Evolutionary conservation across 2,113 vertebrate species (phyloP), one percentile per base, ranked within the genome.

Genomic region (Salminus brasiliensis): DNA sequence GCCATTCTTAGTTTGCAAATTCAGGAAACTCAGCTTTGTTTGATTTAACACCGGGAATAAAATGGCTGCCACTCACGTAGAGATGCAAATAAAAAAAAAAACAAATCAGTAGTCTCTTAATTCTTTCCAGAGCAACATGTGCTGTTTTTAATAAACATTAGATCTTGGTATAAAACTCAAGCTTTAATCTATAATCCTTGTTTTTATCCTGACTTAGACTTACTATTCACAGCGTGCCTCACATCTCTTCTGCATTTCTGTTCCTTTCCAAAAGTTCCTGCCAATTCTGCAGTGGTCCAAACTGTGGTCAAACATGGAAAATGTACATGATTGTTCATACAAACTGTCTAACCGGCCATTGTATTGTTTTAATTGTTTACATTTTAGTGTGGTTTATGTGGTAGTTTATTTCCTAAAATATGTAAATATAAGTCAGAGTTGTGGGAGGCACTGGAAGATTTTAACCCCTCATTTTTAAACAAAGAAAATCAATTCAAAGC

Each of bases 251-350:
- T 66, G 34, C 62, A 66, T 34, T 21, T 66, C n/a, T 62, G 32
- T 66, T n/a, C 23, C 30, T 36, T 34, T 62, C 32, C 25, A 60
- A 65, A n/a, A 63, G 16, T 25, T 3, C 36, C 13, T 9, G 41
- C 39, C 43, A 23, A 11, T 39, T 66, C 34, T 39, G 10, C 25
- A 23, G 32, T 55, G 32, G 25, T 41, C 36, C 69, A 79, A 32
- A 41, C 69, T 72, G 69, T 55, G 78, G 78, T 79, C 59, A 72
- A 27, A 72, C 57, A 49, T 53, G 76, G 68, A 72, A 72, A 52
- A 16, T 30, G 53, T 30, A 21, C 29, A 62, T 25, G 12, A 34
- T 59, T 12, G 21, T 36, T 12, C 29, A 32, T 10, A 23, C 23
- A 4, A 39, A 41, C n/a, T 30, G 16, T 34, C 12, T 16, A 21